These are phyloP conservation scores for Macrotus californicus DNA, from an alignment of 2,113 vertebrate species.

Conservation along the genomic window DNA sequence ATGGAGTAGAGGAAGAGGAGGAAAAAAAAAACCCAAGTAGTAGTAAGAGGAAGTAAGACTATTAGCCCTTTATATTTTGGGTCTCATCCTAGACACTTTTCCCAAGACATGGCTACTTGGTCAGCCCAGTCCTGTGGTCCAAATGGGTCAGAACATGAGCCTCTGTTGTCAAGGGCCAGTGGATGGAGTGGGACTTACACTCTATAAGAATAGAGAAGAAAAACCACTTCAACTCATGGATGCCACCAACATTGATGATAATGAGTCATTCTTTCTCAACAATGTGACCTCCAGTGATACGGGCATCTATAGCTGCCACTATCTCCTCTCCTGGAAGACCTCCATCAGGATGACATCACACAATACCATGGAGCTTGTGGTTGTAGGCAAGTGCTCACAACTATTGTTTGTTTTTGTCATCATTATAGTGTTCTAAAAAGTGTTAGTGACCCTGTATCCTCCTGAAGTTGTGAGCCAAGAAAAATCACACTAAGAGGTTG, in stretches of 20 bases:
- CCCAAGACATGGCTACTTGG: conserved; percentile 63
- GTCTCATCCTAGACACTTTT: conserved; percentile 52
- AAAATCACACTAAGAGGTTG: not conserved
- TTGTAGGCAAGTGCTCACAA: conserved; percentile 67
- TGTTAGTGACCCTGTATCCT: not conserved
- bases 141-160: conserved; percentile 55
- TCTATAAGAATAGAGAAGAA: conserved; percentile 57
- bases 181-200: conserved; percentile 36
- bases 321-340: conserved; percentile 53
- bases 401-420: conserved; percentile 28
- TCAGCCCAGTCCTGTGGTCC: conserved; percentile 47
- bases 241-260: not conserved
- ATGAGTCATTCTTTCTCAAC: conserved; percentile 42
- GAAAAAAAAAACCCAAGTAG: not conserved
- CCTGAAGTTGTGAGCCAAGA: not conserved
- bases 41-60: not conserved
- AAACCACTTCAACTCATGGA: conserved; percentile 50
- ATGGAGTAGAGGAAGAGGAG: not conserved
- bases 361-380: conserved; percentile 48
- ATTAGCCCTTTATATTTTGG: conserved; percentile 39
- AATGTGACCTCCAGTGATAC: conserved; percentile 52
- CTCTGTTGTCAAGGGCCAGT: conserved; percentile 33
- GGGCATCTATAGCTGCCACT: conserved; percentile 55
- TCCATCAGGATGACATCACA: conserved; percentile 53
- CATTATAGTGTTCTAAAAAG: not conserved